Conservation (phyloP, 2,888 invertebrate species). For the Anarsia innoxiella region DNA sequence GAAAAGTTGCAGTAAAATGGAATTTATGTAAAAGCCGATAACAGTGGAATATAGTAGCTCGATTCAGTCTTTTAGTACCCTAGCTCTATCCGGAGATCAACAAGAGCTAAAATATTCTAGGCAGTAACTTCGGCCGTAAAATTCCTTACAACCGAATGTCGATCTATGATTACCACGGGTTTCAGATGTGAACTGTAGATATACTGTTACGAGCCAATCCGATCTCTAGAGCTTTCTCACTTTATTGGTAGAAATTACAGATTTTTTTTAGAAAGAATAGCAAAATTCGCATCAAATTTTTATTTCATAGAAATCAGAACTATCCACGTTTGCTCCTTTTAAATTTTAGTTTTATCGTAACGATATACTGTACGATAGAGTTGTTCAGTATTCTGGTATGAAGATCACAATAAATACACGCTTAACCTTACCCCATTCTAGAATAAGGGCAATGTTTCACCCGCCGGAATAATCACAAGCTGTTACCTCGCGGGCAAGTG, state of each 20-base stretch:
- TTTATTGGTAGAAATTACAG: not conserved
- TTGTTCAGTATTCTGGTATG: too few relatives aligned
- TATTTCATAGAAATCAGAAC: too few relatives aligned
- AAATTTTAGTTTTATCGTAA: too few relatives aligned
- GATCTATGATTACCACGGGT: not conserved
- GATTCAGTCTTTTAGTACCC: constrained; percentile 7
- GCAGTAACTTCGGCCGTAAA: constrained; percentile 8
- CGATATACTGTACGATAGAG: too few relatives aligned
- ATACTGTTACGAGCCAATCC: not conserved
- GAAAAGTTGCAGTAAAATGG: constrained; percentile 2
- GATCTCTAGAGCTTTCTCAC: not conserved
- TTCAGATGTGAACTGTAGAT: not conserved
- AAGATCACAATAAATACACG: too few relatives aligned
- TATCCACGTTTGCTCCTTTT: too few relatives aligned
- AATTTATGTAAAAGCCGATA: constrained; percentile 7
- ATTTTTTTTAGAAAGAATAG: not conserved
- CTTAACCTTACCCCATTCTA: too few relatives aligned
- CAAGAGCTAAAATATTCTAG: constrained; percentile 6
- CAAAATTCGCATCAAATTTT: too few relatives aligned
- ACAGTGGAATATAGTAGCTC: constrained; percentile 1
- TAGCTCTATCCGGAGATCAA: constrained; percentile 7
- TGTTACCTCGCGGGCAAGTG: constrained; percentile 8
- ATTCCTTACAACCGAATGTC: constrained; percentile 5
- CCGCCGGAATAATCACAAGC: constrained; percentile 6
- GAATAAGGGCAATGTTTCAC: constrained; percentile 3